These are phyloP conservation scores for Pelusios castaneus DNA, from an alignment of 2,113 vertebrate genomes.

Conservation along the genomic window DNA sequence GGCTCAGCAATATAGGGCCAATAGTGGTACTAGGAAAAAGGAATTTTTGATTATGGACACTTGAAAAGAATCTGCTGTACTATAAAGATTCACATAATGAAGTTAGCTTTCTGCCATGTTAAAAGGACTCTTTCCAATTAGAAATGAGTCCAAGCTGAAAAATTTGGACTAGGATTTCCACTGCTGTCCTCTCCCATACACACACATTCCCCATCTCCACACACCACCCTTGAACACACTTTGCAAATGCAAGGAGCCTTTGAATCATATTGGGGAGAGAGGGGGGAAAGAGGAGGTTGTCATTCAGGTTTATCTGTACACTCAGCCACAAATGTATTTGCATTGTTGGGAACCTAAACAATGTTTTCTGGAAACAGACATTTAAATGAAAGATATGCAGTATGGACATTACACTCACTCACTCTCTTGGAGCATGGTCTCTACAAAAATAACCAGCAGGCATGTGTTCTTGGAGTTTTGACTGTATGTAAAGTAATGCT, in stretches of 20 bases:
- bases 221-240: too few relatives aligned
- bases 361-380: background rate
- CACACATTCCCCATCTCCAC: background rate
- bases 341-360: background rate
- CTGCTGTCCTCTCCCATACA: background rate
- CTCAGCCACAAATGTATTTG: background rate
- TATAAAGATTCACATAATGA: background rate
- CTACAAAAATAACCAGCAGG: background rate
- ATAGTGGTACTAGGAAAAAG: background rate
- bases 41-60: background rate
- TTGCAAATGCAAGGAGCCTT: background rate
- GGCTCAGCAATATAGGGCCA: background rate
- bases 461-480: background rate
- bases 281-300: background rate
- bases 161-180: background rate
- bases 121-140: background rate
- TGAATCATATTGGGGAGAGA: too few relatives aligned
- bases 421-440: background rate
- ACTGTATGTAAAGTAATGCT: background rate
- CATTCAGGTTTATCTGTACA: background rate
- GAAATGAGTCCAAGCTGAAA: background rate
- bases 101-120: background rate
- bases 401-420: background rate
- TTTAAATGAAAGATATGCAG: background rate
- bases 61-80: background rate